These are phyloP conservation scores for Pogonognathellus flavescens DNA, from an alignment of 1,140 invertebrate genomes.

Conservation along the genomic window DNA sequence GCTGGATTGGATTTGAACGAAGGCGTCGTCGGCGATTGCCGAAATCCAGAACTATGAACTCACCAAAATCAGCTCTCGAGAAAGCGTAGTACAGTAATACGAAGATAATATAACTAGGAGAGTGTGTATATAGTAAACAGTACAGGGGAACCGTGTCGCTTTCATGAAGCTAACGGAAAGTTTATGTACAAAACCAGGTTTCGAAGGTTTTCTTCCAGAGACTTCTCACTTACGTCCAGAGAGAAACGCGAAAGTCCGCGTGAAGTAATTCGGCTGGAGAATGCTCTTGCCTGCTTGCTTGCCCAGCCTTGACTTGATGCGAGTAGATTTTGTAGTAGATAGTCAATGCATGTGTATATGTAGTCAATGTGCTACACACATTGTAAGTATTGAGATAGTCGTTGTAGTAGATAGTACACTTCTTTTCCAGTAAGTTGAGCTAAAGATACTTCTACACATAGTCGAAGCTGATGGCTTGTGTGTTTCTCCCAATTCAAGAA, in stretches of 20 bases:
- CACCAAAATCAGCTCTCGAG: not conserved
- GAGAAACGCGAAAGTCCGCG: too few relatives aligned
- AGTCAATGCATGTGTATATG: not conserved
- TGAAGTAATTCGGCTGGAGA: not conserved
- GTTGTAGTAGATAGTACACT: too few relatives aligned
- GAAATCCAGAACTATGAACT: slow-evolving; percentile 28
- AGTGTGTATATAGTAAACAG: not conserved
- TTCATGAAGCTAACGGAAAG: not conserved
- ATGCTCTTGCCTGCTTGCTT: not conserved
- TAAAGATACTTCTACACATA: not conserved
- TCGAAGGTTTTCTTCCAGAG: not conserved
- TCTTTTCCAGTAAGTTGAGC: too few relatives aligned
- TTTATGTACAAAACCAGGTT: not conserved
- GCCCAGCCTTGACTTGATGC: not conserved
- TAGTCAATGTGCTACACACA: not conserved
- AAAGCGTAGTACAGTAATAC: not conserved
- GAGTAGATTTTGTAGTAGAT: slow-evolving; percentile 1
- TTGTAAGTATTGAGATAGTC: not conserved
- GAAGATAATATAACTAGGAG: not conserved
- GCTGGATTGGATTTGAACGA: slow-evolving; percentile 2
- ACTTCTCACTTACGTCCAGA: not conserved
- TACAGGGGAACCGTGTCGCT: not conserved
- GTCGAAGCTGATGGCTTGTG: not conserved
- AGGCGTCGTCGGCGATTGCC: not conserved
- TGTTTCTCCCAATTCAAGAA: not conserved